Conservation (phyloP, 2,888 invertebrate species). For the Corbicula japonica region DNA sequence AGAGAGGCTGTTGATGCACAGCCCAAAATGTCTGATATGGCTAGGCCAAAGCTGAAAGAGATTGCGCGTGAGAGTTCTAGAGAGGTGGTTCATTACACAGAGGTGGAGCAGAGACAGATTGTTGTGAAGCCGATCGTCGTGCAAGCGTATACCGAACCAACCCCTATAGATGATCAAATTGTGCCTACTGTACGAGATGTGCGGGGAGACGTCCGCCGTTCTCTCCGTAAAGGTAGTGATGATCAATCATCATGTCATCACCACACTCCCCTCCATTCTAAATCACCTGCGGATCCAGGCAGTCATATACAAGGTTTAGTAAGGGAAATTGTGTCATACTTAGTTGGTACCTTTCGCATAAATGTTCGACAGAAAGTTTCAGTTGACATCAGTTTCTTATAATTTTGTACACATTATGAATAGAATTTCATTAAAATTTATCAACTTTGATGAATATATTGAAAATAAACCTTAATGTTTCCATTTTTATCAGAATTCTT, state of each 20-base stretch:
- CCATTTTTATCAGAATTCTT: too few relatives aligned
- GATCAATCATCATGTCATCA: slow-evolving; percentile 23
- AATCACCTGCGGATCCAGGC: too few relatives aligned
- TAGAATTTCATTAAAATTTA: too few relatives aligned
- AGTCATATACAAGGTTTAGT: too few relatives aligned
- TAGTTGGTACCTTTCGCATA: too few relatives aligned
- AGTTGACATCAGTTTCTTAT: too few relatives aligned
- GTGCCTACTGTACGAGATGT: slow-evolving; percentile 30
- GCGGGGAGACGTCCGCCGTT: slow-evolving; percentile 26
- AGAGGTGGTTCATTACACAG: slow-evolving; percentile 35
- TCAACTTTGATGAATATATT: too few relatives aligned
- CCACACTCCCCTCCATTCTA: not conserved
- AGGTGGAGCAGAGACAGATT: slow-evolving; percentile 58
- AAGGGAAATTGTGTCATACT: too few relatives aligned
- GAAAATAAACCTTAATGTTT: too few relatives aligned
- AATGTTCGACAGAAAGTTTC: too few relatives aligned
- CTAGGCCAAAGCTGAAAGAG: slow-evolving; percentile 43
- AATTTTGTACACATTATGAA: too few relatives aligned
- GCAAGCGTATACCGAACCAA: slow-evolving; percentile 24
- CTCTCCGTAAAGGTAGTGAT: slow-evolving; percentile 33
- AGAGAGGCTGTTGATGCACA: not conserved
- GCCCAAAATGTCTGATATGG: not conserved
- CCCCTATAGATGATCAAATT: slow-evolving; percentile 24
- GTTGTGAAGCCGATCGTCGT: slow-evolving; percentile 36
- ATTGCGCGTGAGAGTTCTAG: slow-evolving; percentile 45